Evolutionary conservation across 2,797 vertebrate species (phyloP).

Genomic region (Sebastes ruberrimus): DNA sequence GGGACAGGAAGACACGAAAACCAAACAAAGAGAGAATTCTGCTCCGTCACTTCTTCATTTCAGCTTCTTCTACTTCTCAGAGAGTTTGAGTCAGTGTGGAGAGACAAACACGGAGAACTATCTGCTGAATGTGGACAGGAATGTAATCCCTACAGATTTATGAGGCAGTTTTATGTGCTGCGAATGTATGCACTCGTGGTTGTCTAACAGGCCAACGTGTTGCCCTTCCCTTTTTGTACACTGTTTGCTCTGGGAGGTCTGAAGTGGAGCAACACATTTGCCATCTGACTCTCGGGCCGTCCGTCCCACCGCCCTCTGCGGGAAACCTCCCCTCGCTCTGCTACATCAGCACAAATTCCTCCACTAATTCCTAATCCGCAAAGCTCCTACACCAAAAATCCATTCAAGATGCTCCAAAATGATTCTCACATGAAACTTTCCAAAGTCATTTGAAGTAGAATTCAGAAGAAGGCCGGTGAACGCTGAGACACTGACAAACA

Average conservation of each 20-base stretch:
- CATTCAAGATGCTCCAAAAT: background rate
- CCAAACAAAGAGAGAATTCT: constrained; percentile 48
- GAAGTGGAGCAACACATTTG: constrained; percentile 34
- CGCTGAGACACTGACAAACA: background rate
- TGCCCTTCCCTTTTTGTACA: background rate
- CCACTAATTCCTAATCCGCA: background rate
- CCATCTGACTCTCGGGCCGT: constrained; percentile 14
- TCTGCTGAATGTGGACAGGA: background rate
- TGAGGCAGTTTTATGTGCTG: background rate
- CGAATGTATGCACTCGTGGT: background rate
- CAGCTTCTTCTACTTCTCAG: background rate
- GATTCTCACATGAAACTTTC: background rate
- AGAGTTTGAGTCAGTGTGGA: background rate
- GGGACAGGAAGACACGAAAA: background rate
- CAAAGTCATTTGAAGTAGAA: background rate
- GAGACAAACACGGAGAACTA: background rate
- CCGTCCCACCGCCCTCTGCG: background rate
- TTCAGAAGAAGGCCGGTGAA: background rate
- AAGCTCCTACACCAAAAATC: background rate
- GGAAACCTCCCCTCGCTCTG: background rate
- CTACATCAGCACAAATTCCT: constrained; percentile 38
- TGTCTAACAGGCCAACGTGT: background rate
- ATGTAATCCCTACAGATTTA: background rate
- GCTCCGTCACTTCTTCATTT: background rate
- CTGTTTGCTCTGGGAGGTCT: background rate